Percentiles rank a stretch among this genome's conserved stretches.
phyloP scores from a whole-genome alignment of 2,797 vertebrate genomes.

The Microhierax caerulescens region DNA sequence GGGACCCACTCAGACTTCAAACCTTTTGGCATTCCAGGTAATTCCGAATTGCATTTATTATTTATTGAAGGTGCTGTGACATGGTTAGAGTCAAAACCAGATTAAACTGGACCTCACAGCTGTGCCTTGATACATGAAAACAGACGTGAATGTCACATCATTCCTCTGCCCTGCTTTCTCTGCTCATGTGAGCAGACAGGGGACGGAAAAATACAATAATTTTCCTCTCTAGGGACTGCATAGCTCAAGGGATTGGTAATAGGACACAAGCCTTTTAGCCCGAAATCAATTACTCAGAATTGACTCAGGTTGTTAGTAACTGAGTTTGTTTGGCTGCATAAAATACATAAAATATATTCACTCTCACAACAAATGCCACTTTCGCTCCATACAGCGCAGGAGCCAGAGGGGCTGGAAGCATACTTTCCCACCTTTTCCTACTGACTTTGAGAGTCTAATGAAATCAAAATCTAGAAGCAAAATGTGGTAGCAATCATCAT shows the following conservation, averaged over 20 bases:
- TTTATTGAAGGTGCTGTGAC: neutral
- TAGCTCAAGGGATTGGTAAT: constrained; percentile 46
- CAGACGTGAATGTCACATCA: neutral
- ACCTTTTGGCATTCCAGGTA: neutral
- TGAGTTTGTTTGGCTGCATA: neutral
- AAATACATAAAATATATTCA: neutral
- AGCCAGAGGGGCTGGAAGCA: neutral
- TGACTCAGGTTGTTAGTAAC: constrained; percentile 36
- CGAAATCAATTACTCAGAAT: constrained; percentile 45
- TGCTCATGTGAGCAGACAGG: constrained; percentile 12
- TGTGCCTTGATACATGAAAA: constrained; percentile 22
- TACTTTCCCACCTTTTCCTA: neutral
- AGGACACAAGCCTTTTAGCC: constrained; percentile 31
- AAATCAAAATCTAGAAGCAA: neutral
- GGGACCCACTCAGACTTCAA: neutral
- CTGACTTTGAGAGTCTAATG: too few relatives aligned
- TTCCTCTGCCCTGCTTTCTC: neutral
- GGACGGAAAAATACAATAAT: constrained; percentile 19
- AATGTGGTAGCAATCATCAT: neutral
- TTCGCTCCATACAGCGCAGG: neutral
- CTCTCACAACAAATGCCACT: accelerated
- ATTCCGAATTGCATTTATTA: neutral
- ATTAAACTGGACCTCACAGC: neutral
- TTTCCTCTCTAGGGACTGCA: constrained; percentile 8
- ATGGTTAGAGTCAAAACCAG: neutral